Evolutionary conservation across 1,140 invertebrate species (phyloP).

Genomic region (Meloidogyne chitwoodi): DNA sequence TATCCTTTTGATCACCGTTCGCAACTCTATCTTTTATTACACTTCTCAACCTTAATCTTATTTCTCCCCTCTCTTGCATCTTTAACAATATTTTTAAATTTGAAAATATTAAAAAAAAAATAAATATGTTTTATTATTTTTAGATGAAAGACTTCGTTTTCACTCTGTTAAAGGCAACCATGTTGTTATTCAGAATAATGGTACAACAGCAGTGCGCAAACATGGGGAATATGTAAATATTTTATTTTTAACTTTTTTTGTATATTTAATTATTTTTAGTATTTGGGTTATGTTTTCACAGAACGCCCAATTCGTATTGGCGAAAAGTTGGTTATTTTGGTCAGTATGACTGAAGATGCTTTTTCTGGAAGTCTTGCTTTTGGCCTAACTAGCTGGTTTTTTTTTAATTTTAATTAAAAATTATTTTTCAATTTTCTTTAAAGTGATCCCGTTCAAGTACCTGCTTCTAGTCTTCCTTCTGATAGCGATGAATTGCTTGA

Average conservation of each 20-base stretch:
- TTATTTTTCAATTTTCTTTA: neutral
- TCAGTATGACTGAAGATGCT: conserved; percentile 65
- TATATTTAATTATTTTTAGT: conserved; percentile 20
- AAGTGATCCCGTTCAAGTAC: conserved; percentile 13
- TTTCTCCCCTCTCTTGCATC: no score
- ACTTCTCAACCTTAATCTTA: no score
- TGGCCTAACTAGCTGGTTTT: conserved; percentile 81
- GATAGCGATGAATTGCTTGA: conserved; percentile 86
- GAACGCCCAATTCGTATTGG: conserved; percentile 39
- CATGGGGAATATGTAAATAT: conserved; percentile 18
- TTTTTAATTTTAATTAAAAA: conserved; percentile 63
- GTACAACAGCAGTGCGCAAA: conserved; percentile 30
- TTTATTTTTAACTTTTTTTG: neutral
- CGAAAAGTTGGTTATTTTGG: conserved; percentile 32
- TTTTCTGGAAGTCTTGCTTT: conserved; percentile 83
- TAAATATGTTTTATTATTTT: no score
- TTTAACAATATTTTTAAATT: no score
- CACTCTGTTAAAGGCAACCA: conserved; percentile 35
- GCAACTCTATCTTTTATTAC: no score
- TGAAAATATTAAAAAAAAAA: no score
- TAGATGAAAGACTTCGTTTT: conserved; percentile 27
- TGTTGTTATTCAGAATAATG: conserved; percentile 26
- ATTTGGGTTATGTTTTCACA: conserved; percentile 43
- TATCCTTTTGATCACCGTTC: no score
- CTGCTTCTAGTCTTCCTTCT: conserved; percentile 74